Percentiles rank a stretch among this genome's conserved stretches.
These are phyloP conservation scores for Phrynosoma blainvillii DNA, from an alignment of 2,113 vertebrate species.

Conservation along the genomic window DNA sequence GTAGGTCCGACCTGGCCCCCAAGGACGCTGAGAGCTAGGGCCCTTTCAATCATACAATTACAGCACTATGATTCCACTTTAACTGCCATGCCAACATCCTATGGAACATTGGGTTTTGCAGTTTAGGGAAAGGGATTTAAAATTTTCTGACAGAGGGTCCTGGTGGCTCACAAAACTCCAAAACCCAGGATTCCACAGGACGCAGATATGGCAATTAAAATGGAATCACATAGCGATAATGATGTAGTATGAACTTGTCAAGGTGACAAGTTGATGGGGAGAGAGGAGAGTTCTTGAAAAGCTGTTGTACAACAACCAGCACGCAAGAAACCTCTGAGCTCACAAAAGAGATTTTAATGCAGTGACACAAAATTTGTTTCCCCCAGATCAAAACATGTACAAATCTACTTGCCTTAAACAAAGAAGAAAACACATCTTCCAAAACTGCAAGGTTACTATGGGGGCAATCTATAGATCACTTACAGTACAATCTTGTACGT, in stretches of 20 bases:
- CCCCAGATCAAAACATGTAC: background rate
- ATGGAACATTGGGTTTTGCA: too few species aligned
- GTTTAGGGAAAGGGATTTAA: too few species aligned
- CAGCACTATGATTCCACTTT: too few species aligned
- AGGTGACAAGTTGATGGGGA: background rate
- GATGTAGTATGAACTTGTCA: background rate
- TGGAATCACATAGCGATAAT: too few species aligned
- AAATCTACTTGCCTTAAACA: background rate
- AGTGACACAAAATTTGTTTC: background rate
- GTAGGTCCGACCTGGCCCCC: too few species aligned
- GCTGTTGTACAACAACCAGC: background rate
- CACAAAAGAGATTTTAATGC: conserved; percentile 22
- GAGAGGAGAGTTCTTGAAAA: background rate
- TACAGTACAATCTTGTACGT: background rate
- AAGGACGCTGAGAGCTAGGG: too few species aligned
- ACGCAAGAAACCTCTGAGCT: background rate
- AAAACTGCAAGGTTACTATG: background rate
- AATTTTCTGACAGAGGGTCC: too few species aligned
- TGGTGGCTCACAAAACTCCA: too few species aligned
- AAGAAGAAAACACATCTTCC: background rate
- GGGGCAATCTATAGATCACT: background rate
- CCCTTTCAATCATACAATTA: too few species aligned
- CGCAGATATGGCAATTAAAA: too few species aligned
- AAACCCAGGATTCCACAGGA: too few species aligned
- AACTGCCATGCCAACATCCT: too few species aligned